Evolutionary conservation across 2,888 invertebrate species (phyloP), one percentile per base, ranked within the genome.

Genomic region (Doris montereyensis): DNA sequence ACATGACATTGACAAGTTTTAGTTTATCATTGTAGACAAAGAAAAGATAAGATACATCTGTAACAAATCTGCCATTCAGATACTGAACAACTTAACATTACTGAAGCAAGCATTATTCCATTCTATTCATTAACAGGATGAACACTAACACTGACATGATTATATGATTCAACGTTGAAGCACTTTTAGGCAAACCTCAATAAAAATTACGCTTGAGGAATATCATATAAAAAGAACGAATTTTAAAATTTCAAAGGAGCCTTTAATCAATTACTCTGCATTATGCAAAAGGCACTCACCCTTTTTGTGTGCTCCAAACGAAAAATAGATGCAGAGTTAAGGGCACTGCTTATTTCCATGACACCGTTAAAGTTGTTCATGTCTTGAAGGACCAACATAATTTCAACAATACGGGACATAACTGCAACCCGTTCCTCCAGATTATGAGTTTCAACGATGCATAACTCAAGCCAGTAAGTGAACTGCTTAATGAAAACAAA

Each of bases 281-380:
- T 52, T 65, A 8, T 65, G 8, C 13, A 58, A 21, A 24, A 10
- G 41, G 3, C 30, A 86, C 88, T 87, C 82, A 91, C 91, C 85
- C 87, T 89, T 83, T 89, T 90, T 71, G 97, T 97, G 88, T 94
- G 94, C 87, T 95, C 94, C 75, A 99, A 93, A 34, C 99, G 93
- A 92, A 95, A 95, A 71, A 99, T 97, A 76, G 97, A 95, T 17
- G 98, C 97, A 57, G 96, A 97, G 77, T 95, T 95, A 93, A 97
- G 95, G 41, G 98, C 98, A 79, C 97, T 96, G 72, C 96, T 95
- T 80, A 98, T 96, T 52, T 97, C 97, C 78, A 99, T 93, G 77
- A 99, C 96, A 0, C 98, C 99, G 92, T 97, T 99, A 92, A 99
- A 99, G 93, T 99, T 99, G 93, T 99, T 99, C 82, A 99, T 93